phyloP scores from a whole-genome alignment of 2,797 vertebrate species.

The Tauraco hartlaubi region DNA sequence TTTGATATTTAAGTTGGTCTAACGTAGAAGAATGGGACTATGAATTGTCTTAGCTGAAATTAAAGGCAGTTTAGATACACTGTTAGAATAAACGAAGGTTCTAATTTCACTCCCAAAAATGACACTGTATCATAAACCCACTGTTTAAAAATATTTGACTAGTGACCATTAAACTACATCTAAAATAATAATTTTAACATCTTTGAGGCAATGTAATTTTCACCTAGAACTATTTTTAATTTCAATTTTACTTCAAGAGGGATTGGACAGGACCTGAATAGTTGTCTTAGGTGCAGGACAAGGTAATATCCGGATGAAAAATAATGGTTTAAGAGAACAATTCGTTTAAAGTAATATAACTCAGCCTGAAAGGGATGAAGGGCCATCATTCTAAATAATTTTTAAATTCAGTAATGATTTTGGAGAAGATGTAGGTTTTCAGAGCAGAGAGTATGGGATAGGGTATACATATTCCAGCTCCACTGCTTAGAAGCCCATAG shows the following conservation, averaged over 20 bases:
- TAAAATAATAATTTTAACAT: neutral
- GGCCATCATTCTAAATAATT: neutral
- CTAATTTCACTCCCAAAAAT: neutral
- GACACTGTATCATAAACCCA: neutral
- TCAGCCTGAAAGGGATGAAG: neutral
- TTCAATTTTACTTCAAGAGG: neutral
- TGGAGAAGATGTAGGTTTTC: neutral
- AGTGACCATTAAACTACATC: neutral
- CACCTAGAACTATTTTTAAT: neutral
- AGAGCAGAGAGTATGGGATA: neutral
- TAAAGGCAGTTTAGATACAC: neutral
- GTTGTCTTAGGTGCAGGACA: neutral
- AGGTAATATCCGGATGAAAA: neutral
- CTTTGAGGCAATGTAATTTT: neutral
- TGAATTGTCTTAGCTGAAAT: neutral
- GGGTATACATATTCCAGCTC: conserved; percentile 13
- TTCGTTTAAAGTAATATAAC: neutral
- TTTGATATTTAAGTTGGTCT: neutral
- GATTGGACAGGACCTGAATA: neutral
- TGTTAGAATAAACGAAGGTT: neutral
- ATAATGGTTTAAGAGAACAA: neutral
- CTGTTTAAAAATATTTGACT: neutral
- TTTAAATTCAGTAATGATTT: conserved; percentile 15
- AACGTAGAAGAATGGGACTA: neutral
- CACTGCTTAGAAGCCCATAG: conserved; percentile 2